These are phyloP conservation scores for Drosophila peninsularis DNA, from an alignment of 2,888 invertebrate species.

Conservation along the genomic window DNA sequence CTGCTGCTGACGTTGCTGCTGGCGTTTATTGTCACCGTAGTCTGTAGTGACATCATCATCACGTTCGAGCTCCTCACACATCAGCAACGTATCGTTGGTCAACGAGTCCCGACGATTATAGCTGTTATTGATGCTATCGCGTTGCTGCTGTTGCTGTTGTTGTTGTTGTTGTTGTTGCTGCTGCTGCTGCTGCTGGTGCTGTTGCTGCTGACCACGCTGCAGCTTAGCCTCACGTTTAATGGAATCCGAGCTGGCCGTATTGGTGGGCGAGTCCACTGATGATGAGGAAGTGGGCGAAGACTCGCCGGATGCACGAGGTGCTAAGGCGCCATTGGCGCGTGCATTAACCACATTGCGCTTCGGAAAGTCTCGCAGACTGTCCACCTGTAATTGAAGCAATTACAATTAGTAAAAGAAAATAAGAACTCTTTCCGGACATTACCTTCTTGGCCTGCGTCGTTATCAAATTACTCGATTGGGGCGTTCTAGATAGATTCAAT, in stretches of 20 bases:
- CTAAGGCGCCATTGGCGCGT: slow-evolving; percentile 83
- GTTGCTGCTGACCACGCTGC: slow-evolving; percentile 59
- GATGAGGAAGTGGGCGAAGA: slow-evolving; percentile 85
- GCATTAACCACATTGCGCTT: slow-evolving; percentile 71
- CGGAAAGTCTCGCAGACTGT: slow-evolving; percentile 84
- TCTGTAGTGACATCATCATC: slow-evolving; percentile 76
- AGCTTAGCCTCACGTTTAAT: slow-evolving; percentile 73
- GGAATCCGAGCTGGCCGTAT: slow-evolving; percentile 82
- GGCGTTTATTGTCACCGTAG: slow-evolving; percentile 62
- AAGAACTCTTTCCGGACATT: slow-evolving; percentile 4
- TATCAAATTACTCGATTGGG: slow-evolving; percentile 88
- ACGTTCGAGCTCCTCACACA: slow-evolving; percentile 82
- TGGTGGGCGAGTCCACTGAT: slow-evolving; percentile 84
- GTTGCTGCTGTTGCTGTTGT: slow-evolving; percentile 71
- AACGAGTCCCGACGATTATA: slow-evolving; percentile 83
- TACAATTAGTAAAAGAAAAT: neutral
- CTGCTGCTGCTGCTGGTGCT: slow-evolving; percentile 44
- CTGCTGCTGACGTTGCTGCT: slow-evolving; percentile 64
- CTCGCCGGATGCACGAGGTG: slow-evolving; percentile 85
- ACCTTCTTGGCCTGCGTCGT: slow-evolving; percentile 86
- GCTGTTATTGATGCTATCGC: slow-evolving; percentile 83
- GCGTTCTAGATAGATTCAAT: slow-evolving; percentile 94
- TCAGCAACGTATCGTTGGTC: slow-evolving; percentile 81
- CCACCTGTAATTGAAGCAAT: slow-evolving; percentile 70
- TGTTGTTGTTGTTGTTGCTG: no score